Evolutionary conservation across 2,888 invertebrate genomes (phyloP).

Genomic region (Dorcus hopei): DNA sequence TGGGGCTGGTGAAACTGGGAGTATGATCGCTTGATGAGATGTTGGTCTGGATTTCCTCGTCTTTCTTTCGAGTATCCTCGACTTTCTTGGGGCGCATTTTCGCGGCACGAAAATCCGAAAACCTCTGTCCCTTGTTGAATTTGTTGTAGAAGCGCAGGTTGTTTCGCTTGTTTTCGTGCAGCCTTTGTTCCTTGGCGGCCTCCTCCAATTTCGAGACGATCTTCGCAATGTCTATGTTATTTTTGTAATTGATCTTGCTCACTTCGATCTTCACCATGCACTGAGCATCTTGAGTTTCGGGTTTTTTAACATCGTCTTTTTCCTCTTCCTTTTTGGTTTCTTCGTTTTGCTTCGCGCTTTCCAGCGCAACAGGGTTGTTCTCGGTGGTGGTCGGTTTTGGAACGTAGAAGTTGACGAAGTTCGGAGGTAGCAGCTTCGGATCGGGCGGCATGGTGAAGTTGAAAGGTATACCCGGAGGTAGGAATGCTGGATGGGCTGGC

Average conservation of each 20-base stretch:
- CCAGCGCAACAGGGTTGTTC: not conserved
- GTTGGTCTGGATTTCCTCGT: not conserved
- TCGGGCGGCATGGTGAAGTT: constrained; percentile 39
- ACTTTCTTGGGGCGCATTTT: not conserved
- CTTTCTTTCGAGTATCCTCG: not conserved
- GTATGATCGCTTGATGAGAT: not conserved
- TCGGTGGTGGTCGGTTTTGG: constrained; percentile 23
- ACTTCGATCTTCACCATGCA: no score
- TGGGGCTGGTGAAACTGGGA: not conserved
- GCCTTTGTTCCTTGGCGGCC: constrained; percentile 42
- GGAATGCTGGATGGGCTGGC: constrained; percentile 11
- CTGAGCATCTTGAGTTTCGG: not conserved
- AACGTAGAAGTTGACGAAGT: constrained; percentile 31
- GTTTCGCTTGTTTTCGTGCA: constrained; percentile 20
- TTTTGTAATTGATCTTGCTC: constrained; percentile 18
- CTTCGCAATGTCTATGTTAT: constrained; percentile 43
- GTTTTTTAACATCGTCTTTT: not conserved
- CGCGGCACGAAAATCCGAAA: not conserved
- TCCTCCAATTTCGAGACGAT: constrained; percentile 49
- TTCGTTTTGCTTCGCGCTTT: not conserved
- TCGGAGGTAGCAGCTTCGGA: constrained; percentile 28
- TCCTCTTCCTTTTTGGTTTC: constrained; percentile 6
- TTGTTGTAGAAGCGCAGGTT: constrained; percentile 17
- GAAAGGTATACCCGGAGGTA: constrained; percentile 40
- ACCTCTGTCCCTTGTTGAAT: constrained; percentile 9